Base-by-base conservation (phyloP, 2,888 invertebrate species). In the Cotesia congregata region DNA sequence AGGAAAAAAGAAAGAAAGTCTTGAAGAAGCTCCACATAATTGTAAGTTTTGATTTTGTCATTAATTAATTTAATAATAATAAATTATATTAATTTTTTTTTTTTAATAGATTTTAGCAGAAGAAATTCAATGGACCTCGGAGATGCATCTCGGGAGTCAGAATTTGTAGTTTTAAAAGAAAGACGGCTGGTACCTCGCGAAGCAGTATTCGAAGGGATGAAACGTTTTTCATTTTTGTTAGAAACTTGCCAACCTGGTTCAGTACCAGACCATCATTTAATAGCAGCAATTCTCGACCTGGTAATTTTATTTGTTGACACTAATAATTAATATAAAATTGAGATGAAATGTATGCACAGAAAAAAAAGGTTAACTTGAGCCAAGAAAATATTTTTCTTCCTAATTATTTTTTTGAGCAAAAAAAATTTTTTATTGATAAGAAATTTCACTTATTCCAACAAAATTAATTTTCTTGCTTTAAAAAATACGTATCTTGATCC, bases 171-270 rank as follows among this genome's bases (percentile, higher is more conserved):
- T 1, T 90, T 97, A 65, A 96, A 97, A 87, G 96, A 98, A 84
- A 92, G 98, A 72, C 94, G 96, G 81, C 89, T 98, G 74, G 96
- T 98, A 12, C 93, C 96, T 20, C 93, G 93, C 0, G 92, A 92
- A 67, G 93, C 94, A 0, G 92, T 99, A 15, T 94, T 94, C 84
- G 94, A 95, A n/a, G 99, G 99, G 6, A 95, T 98, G 91, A 91
- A 95, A 60, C 91, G 98, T 65, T 95, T 99, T 86, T 95, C 95
- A 67, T 98, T 99, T 89, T 91, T 99, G 50, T 89, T 99, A 81
- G 99, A 99, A 90, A 97, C 97, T 7, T 98, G 98, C 82, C 95
- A 96, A 77, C 99, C 99, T 0, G 99, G 99, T 0, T 94, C 96
- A 0, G 95, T 99, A 74, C 99, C 99, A 0, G 99, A 99, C 91